phyloP scores from a whole-genome alignment of 2,797 vertebrate species.

The Acridotheres tristis region DNA sequence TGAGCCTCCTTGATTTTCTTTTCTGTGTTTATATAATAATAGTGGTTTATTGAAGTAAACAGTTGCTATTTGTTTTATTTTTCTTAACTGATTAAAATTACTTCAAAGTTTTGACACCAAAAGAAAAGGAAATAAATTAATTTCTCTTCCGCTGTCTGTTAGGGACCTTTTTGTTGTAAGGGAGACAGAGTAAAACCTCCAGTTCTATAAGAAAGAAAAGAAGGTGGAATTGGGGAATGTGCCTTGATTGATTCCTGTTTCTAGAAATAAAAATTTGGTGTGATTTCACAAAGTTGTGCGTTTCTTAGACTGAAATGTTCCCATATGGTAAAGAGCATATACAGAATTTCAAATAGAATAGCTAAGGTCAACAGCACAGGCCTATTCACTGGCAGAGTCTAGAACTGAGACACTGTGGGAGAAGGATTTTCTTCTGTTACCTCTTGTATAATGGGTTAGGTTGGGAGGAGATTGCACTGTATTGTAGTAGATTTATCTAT shows the following conservation, averaged over 20 bases:
- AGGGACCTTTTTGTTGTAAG: neutral
- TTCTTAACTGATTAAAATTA: neutral
- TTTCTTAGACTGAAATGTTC: neutral
- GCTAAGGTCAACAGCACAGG: neutral
- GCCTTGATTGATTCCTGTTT: neutral
- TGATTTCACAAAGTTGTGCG: neutral
- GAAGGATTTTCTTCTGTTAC: neutral
- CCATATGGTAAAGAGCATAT: neutral
- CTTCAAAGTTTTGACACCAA: neutral
- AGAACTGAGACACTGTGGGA: neutral
- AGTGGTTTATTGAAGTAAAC: neutral
- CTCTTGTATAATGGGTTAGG: neutral
- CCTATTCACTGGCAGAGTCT: neutral
- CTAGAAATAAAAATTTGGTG: neutral
- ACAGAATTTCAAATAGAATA: neutral
- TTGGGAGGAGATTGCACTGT: neutral
- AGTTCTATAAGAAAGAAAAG: neutral
- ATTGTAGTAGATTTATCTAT: neutral
- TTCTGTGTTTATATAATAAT: neutral
- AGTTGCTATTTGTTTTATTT: neutral
- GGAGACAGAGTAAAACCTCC: neutral
- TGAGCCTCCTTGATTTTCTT: neutral
- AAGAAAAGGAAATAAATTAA: neutral
- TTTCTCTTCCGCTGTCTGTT: neutral
- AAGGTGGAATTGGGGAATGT: rapidly evolving